Conservation (phyloP, 1,140 invertebrate genomes). For the Drosophila pandora region DNA sequence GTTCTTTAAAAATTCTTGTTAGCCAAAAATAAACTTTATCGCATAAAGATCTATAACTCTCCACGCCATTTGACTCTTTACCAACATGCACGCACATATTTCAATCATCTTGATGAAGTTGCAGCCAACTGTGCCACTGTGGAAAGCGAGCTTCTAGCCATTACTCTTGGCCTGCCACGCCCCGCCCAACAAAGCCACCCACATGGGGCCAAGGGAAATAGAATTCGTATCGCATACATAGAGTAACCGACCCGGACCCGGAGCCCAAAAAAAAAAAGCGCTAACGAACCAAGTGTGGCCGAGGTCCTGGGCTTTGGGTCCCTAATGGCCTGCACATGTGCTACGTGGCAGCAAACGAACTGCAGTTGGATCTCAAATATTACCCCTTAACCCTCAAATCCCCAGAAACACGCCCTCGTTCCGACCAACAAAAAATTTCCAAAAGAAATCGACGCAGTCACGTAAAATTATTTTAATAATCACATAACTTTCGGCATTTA, state of each 20-base stretch:
- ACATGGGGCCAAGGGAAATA: constrained; percentile 10
- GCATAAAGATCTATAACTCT: constrained; percentile 18
- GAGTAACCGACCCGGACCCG: constrained; percentile 6
- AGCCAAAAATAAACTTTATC: constrained; percentile 6
- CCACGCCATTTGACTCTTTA: constrained; percentile 25
- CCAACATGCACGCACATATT: constrained; percentile 46
- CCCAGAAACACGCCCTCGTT: constrained; percentile 1
- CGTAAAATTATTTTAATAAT: constrained; percentile 82
- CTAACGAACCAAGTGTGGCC: constrained; percentile 77
- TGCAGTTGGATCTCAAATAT: constrained; percentile 48
- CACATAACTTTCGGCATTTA: constrained; percentile 82
- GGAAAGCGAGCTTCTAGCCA: constrained; percentile 38
- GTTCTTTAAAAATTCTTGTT: background rate
- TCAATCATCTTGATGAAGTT: constrained; percentile 51
- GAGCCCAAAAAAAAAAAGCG: constrained; percentile 56
- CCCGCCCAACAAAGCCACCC: constrained; percentile 11
- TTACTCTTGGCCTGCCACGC: constrained; percentile 37
- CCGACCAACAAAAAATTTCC: constrained; percentile 46
- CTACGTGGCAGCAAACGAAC: constrained; percentile 76
- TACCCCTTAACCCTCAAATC: constrained; percentile 12
- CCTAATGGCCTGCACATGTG: constrained; percentile 78
- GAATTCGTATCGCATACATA: constrained; percentile 51
- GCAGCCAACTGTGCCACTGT: constrained; percentile 44
- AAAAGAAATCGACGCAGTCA: constrained; percentile 79
- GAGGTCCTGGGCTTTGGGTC: constrained; percentile 48